These are phyloP conservation scores for Hippoglossus hippoglossus DNA, from an alignment of 2,797 vertebrate genomes.

Conservation along the genomic window DNA sequence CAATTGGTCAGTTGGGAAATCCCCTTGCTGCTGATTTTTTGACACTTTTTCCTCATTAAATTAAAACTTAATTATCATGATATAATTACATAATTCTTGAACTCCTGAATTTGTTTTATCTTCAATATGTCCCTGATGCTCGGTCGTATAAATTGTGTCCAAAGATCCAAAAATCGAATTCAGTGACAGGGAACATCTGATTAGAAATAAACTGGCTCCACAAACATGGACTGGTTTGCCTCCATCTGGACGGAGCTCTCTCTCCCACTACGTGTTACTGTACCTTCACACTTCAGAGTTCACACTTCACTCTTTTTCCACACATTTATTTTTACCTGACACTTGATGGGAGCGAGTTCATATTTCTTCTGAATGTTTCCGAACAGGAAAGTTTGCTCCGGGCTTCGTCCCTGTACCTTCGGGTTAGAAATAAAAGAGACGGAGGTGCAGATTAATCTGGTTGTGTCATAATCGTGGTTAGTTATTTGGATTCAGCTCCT, in stretches of 20 bases:
- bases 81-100: too few relatives aligned
- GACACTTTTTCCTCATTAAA: too few relatives aligned
- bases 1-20: too few relatives aligned
- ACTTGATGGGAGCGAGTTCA: constrained; percentile 18
- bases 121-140: not conserved
- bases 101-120: too few relatives aligned
- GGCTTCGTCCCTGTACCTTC: not conserved
- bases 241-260: constrained; percentile 61
- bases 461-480: constrained; percentile 33
- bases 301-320: constrained; percentile 49
- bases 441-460: constrained; percentile 23
- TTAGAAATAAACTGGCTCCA: constrained; percentile 37
- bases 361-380: constrained; percentile 22
- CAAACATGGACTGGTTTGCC: constrained; percentile 37
- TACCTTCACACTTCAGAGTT: constrained; percentile 63
- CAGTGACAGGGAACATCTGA: constrained; percentile 1
- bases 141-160: not conserved
- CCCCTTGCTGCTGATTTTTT: too few relatives aligned
- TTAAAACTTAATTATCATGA: too few relatives aligned
- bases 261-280: constrained; percentile 44
- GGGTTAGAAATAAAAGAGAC: not conserved
- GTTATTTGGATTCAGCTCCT: constrained; percentile 9
- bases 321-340: constrained; percentile 69
- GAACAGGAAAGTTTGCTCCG: constrained; percentile 1
- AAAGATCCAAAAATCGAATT: not conserved